A percentile compares a stretch with the other conserved stretches of the same genome.
Conservation (phyloP, 2,888 invertebrate species). For the Drosophila stalkeri region DNA sequence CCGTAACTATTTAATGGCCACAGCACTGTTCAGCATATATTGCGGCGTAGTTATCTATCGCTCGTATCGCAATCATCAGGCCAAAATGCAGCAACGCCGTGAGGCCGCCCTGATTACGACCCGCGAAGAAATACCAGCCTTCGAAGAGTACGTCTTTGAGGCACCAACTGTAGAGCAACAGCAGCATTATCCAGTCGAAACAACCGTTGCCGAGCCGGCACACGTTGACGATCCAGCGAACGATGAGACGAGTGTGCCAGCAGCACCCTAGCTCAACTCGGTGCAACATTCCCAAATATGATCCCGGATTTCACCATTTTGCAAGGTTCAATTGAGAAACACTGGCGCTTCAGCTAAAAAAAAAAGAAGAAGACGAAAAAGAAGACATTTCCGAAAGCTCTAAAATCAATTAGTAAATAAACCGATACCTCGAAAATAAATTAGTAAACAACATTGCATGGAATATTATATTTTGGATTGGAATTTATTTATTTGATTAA, state of each 20-base stretch:
- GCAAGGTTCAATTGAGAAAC: not conserved
- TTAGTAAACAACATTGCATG: not conserved
- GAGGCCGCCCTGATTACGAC: not conserved
- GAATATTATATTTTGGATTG: not conserved
- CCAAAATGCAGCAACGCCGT: not conserved
- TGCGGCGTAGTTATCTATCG: constrained; percentile 46
- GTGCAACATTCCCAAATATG: not conserved
- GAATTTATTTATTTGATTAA: not conserved
- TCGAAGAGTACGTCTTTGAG: constrained; percentile 8
- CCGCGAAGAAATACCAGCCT: constrained; percentile 12
- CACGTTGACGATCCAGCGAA: not conserved
- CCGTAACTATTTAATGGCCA: constrained; percentile 26
- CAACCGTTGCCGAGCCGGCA: not conserved
- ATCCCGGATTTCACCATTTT: not conserved
- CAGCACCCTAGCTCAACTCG: not conserved
- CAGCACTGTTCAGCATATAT: constrained; percentile 35
- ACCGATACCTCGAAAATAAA: not conserved
- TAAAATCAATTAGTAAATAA: not conserved
- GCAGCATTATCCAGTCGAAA: constrained; percentile 5
- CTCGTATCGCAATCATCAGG: constrained; percentile 22
- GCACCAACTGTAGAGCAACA: constrained; percentile 2
- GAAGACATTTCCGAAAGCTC: not conserved
- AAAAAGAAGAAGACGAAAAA: no score
- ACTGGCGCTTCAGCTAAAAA: not conserved
- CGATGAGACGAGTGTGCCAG: not conserved